Base-by-base conservation (phyloP, 2,888 invertebrate genomes). In the Dyspetes luteomarginatus region DNA sequence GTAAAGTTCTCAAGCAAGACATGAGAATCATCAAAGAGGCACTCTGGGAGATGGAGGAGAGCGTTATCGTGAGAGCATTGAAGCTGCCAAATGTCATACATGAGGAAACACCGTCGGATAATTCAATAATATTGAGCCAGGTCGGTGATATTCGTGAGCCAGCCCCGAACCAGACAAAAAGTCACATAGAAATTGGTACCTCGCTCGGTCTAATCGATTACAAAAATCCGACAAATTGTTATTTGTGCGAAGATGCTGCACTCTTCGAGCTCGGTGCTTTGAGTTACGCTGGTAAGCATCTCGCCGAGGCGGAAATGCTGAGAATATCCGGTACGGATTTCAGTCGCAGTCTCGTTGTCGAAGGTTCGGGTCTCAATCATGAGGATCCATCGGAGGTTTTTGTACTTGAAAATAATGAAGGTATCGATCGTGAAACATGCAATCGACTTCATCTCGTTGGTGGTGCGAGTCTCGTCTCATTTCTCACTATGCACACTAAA, bases 241-340 rank as follows among this genome's bases (percentile, higher is more conserved):
- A 94, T 89, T 92, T 95, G 2, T 93, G 93, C 88, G 94, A 95
- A 19, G 94, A 96, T 78, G 96, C 95, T 0, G 96, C 96, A 0
- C 85, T 95, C 15, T 96, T 96, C 89, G 97, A 97, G 91, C 91
- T 95, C 7, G 94, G 93, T 19, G 90, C 94, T 12, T 92, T 94
- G 85, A 93, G 90, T 68, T 89, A 92, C 2, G 85, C 91, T 9
- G 89, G 92, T 0, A 88, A 92, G 64, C 89, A 92, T 68, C 87
- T 94, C 4, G 91, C 92, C 22, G 91, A 93, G 0, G 90, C 92
- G 9, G 92, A 93, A n/a, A 96, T 94, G 88, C 89, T 93, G 0
- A 95, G 95, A 87, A 95, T 96, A 86, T 94, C 95, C 0, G 97
- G 96, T 90, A 94, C 97, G 0, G 97, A 97, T 92, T 97, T 97